Evolutionary conservation across 2,797 vertebrate genomes (phyloP).

Genomic region (Halcyon chelicuti): DNA sequence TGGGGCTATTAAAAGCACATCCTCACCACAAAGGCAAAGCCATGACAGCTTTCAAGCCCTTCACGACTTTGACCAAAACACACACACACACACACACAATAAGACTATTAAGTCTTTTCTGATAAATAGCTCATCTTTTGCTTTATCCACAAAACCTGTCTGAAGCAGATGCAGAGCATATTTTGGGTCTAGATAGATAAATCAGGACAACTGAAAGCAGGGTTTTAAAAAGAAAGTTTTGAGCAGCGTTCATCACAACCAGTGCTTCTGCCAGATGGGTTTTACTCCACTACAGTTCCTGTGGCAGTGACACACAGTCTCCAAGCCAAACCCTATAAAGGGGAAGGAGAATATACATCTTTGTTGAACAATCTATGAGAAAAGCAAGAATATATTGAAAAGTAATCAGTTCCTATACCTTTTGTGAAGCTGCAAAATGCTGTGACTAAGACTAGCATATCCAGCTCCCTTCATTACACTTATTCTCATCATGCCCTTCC

Average conservation of each 20-base stretch:
- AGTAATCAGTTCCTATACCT: neutral
- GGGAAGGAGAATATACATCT: fast-evolving
- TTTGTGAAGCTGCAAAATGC: neutral
- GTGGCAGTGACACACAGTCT: neutral
- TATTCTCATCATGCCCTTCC: neutral
- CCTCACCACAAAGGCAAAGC: slow-evolving; percentile 25
- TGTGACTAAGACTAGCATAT: neutral
- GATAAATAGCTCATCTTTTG: slow-evolving; percentile 16
- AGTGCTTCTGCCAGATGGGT: neutral
- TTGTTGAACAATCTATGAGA: neutral
- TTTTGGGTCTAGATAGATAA: neutral
- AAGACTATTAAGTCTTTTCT: neutral
- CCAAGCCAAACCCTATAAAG: neutral
- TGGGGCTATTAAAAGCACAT: slow-evolving; percentile 30
- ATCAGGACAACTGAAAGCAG: neutral
- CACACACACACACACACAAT: neutral
- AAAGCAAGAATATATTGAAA: neutral
- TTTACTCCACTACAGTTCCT: neutral
- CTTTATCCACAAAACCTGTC: slow-evolving; percentile 25
- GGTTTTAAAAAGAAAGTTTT: neutral
- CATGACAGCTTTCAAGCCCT: slow-evolving; percentile 2
- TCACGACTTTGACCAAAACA: slow-evolving; percentile 9
- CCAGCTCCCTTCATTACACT: neutral
- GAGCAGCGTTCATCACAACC: neutral
- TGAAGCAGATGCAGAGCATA: neutral